These are phyloP conservation scores for Synergus laeviventris DNA, from an alignment of 2,888 invertebrate genomes.

Conservation along the genomic window DNA sequence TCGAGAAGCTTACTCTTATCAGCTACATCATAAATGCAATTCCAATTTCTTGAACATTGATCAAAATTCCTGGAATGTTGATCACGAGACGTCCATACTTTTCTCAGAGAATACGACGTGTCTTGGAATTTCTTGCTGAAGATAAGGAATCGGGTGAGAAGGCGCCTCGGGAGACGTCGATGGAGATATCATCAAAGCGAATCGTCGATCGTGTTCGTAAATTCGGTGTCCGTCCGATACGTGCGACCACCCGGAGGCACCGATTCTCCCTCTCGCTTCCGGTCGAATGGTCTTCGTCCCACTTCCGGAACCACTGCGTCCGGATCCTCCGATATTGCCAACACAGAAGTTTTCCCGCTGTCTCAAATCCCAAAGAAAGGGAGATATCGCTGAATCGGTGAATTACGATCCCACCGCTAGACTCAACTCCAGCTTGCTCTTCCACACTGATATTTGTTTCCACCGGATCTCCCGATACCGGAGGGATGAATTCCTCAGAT, in stretches of 20 bases:
- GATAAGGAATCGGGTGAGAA: constrained; percentile 42
- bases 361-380: constrained; percentile 42
- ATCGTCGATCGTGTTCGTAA: constrained; percentile 62
- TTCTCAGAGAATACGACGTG: constrained; percentile 41
- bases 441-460: constrained; percentile 47
- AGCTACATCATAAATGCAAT: neutral
- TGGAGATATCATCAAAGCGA: constrained; percentile 63
- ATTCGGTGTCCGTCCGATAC: constrained; percentile 58
- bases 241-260: constrained; percentile 51
- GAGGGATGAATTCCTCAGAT: neutral
- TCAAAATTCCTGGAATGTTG: neutral
- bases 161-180: constrained; percentile 55
- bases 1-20: neutral
- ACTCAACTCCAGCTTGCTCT: neutral
- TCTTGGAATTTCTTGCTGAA: constrained; percentile 48
- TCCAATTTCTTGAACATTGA: neutral
- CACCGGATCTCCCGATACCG: constrained; percentile 31
- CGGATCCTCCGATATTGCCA: constrained; percentile 53
- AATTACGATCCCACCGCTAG: constrained; percentile 51
- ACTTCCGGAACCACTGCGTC: constrained; percentile 49
- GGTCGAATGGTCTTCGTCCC: constrained; percentile 9
- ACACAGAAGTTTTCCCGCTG: constrained; percentile 45
- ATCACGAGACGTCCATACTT: constrained; percentile 28
- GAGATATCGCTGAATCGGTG: constrained; percentile 57
- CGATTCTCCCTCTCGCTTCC: constrained; percentile 30